Base-by-base conservation (phyloP, 2,113 vertebrate genomes). In the Dasypus novemcinctus region DNA sequence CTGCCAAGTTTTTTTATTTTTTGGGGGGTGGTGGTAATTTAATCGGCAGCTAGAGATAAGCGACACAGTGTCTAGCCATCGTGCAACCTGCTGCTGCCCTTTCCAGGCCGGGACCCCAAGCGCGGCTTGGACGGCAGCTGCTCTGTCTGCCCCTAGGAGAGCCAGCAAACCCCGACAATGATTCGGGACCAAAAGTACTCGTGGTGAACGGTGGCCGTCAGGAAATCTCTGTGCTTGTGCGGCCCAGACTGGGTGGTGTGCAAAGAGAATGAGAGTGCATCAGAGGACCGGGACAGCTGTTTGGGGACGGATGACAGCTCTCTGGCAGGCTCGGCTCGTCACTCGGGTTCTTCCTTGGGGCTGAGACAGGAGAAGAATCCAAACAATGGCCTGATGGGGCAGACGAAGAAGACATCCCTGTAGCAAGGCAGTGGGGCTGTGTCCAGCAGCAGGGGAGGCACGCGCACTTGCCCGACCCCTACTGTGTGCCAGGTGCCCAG, bases 181-280 rank as follows among this genome's bases (percentile, higher is more conserved):
- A 92, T 96, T 38, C 92, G 88, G 18, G 27, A 86, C 94, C 87
- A 89, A 17, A 95, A 52, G 97, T 96, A 92, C 69, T 72, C 92
- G 38, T 5, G 86, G 87, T 84, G 90, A 52, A 87, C 2, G 92
- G 81, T 63, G 96, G 95, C 96, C 87, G 93, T 98, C 95, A 97
- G 97, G 86, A 97, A 96, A 92, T 98, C 97, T 96, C 97, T 41
- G 95, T 86, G 97, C 97, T 83, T 84, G 91, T 81, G 86, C 88
- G 87, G 96, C 95, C 97, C 94, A 76, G 90, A 96, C 13, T 87
- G 97, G 97, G 96, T 43, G 87, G 97, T 88, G 97, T 87, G 93
- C 33, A 97, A 96, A 98, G 87, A 98, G 97, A 95, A 97, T 97
- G 97, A 96, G 87, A 33, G 91, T 11, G 80, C 21, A 33, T 27